Base-by-base conservation (phyloP, 2,797 vertebrate genomes). In the Myiothlypis coronata region DNA sequence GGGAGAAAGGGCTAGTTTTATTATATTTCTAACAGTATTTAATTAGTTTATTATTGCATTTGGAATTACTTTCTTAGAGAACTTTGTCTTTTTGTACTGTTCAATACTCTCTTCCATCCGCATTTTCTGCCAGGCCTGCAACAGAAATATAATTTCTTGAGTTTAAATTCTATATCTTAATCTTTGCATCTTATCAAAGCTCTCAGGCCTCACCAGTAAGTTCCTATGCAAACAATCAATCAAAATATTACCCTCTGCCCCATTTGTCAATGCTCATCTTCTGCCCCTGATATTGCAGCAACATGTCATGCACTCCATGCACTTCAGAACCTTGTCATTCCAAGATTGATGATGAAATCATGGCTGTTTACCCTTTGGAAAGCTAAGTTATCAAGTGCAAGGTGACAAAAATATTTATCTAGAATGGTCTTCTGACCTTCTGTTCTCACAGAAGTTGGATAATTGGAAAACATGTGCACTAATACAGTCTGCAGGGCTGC, bases 41-140 rank as follows among this genome's bases (percentile, higher is more conserved):
- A 97, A 95, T 96, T 95, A 94, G 82, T 94, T 96, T 93, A 89
- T 90, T 79, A 92, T 83, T 90, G 61, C 41, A 70, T 88, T 91
- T 90, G 35, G 41, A 97, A 59, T 86, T 59, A 72, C 50, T 59
- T 91, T 95, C 53, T 92, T 71, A 81, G 64, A 82, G 50, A 71
- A 52, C 78, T 94, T 28, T 21, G 22, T 22, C 8, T 44, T 95
- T 89, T 79, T 53, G 34, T 83, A 32, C 28, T 72, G 18, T 61
- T 86, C 49, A 57, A 12, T 84, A 79, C 24, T 61, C 37, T 30
- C 27, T 80, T 59, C 26, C 21, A 52, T 39, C n/a, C 17, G 44
- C 19, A 12, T 77, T 81, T 50, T 26, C 71, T 47, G 46, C 34
- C 46, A 69, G 46, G 87, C 23, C 26, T 89, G 34, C 35, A 80